Evolutionary conservation across 2,888 invertebrate species (phyloP).

Genomic region (Hipparchia sbordonii): DNA sequence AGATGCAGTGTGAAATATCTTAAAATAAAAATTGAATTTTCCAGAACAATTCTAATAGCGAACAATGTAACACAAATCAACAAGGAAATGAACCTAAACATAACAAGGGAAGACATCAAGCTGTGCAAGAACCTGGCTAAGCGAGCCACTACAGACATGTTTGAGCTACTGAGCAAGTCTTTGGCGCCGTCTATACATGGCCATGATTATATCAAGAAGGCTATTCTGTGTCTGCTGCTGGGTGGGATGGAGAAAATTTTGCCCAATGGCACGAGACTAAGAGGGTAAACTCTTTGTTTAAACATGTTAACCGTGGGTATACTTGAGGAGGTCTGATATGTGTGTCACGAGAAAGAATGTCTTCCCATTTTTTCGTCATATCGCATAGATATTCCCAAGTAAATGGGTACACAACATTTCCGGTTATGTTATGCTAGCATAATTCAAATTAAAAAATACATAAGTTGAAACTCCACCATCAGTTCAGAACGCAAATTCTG

Average conservation of each 20-base stretch:
- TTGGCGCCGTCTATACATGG: constrained; percentile 99
- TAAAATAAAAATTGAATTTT: constrained; percentile 44
- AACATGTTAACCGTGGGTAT: background rate
- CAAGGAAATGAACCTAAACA: constrained; percentile 90
- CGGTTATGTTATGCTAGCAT: no score
- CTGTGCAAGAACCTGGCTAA: constrained; percentile 92
- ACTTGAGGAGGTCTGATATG: no score
- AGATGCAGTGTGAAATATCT: no score
- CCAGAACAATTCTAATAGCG: constrained; percentile 95
- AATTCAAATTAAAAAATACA: no score
- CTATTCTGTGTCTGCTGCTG: constrained; percentile 95
- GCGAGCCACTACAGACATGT: constrained; percentile 89
- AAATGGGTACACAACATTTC: no score
- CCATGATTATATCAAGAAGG: constrained; percentile 97
- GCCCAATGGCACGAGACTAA: constrained; percentile 94
- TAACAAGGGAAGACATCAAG: constrained; percentile 93
- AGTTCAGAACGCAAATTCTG: no score
- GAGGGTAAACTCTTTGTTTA: constrained; percentile 84
- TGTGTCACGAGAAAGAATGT: no score
- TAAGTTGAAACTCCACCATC: no score
- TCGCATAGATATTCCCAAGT: no score
- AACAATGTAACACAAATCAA: constrained; percentile 95
- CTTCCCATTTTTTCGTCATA: no score
- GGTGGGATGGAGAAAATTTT: constrained; percentile 98
- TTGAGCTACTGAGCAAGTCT: constrained; percentile 94